These are phyloP conservation scores for Leptinotarsa tumamoca DNA, from an alignment of 2,888 invertebrate genomes.

Conservation along the genomic window DNA sequence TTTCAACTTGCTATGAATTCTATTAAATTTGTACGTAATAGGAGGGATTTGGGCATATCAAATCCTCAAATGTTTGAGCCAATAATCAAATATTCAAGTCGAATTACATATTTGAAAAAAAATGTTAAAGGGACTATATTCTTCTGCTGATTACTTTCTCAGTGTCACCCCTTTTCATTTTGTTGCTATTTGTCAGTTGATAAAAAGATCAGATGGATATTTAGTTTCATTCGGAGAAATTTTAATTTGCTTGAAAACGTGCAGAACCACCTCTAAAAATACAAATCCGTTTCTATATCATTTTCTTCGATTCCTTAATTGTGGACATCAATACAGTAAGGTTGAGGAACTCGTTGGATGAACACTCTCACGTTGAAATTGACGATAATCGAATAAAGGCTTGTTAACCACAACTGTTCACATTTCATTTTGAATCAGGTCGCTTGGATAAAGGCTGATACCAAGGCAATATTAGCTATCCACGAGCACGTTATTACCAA, in stretches of 20 bases:
- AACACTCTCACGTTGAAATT: slow-evolving; percentile 46
- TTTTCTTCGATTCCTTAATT: not conserved
- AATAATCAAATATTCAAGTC: not conserved
- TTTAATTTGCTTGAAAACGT: not conserved
- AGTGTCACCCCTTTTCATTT: not conserved
- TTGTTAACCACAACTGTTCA: slow-evolving; percentile 54
- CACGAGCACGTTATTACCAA: slow-evolving; percentile 95
- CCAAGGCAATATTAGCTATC: slow-evolving; percentile 92
- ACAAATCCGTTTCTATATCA: not conserved
- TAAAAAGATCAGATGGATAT: too few relatives aligned
- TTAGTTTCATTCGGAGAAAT: not conserved
- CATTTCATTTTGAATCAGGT: slow-evolving; percentile 73
- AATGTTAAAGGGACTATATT: too few relatives aligned
- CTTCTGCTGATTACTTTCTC: not conserved
- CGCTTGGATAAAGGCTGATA: slow-evolving; percentile 95
- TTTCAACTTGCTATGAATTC: not conserved
- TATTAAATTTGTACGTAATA: not conserved
- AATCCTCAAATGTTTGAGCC: too few relatives aligned
- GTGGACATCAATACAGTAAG: slow-evolving; percentile 23
- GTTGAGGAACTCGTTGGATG: slow-evolving; percentile 34
- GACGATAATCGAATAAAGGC: slow-evolving; percentile 52
- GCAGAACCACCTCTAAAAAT: not conserved
- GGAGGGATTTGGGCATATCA: not conserved
- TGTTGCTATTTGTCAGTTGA: too few relatives aligned
- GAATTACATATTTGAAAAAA: not conserved